Percentiles rank a stretch among this genome's conserved stretches.
Conservation (phyloP, 2,797 vertebrate genomes). For the Okamejei kenojei region DNA sequence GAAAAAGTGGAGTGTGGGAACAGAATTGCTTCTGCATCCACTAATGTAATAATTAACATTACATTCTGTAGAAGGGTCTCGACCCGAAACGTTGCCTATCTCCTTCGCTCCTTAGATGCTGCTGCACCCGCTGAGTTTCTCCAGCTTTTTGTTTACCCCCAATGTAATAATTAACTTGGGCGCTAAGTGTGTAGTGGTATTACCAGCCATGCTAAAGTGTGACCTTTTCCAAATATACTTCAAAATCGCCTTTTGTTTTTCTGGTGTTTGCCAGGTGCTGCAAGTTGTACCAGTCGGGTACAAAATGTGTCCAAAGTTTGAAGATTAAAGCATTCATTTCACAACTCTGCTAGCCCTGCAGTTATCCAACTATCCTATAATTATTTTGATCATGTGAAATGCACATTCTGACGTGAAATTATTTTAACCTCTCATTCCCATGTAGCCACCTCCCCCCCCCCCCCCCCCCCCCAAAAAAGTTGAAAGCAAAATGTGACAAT, state of each 20-base stretch:
- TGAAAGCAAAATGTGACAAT: not conserved
- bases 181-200: not conserved
- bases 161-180: not conserved
- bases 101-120: too few species aligned
- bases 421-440: not conserved
- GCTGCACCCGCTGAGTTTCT: too few species aligned
- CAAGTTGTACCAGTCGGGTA: constrained; percentile 51
- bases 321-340: not conserved
- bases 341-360: not conserved
- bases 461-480: not conserved
- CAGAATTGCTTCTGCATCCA: not conserved
- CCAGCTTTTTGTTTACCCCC: too few species aligned
- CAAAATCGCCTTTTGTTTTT: constrained; percentile 47
- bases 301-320: not conserved
- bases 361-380: not conserved
- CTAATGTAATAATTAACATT: not conserved
- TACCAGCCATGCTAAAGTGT: not conserved
- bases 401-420: not conserved
- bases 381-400: not conserved
- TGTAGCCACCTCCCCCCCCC: too few species aligned
- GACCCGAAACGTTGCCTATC: too few species aligned
- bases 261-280: constrained; percentile 54
- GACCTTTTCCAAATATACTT: constrained; percentile 43
- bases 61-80: too few species aligned
- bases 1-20: constrained; percentile 10